Evolutionary conservation across 2,113 vertebrate species (phyloP).

Genomic region (Oreamnos americanus): DNA sequence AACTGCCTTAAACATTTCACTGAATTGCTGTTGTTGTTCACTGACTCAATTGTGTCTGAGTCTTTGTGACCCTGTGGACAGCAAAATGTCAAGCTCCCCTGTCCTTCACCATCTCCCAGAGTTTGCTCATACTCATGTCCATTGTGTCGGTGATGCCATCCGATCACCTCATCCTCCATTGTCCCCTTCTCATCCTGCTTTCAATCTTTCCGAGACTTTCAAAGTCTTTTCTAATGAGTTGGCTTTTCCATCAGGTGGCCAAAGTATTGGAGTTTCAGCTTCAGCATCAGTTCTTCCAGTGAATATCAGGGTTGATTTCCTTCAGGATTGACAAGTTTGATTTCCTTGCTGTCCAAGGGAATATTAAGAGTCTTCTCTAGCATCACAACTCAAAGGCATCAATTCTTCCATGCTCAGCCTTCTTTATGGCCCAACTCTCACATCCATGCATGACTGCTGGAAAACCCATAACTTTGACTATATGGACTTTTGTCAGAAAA

Average conservation of each 20-base stretch:
- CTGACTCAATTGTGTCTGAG: neutral
- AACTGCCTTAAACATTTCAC: neutral
- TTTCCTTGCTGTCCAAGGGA: neutral
- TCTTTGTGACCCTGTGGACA: neutral
- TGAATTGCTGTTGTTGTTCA: neutral
- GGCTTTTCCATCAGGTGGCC: neutral
- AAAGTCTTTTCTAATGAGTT: neutral
- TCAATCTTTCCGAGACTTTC: neutral
- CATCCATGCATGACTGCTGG: neutral
- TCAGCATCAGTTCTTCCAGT: neutral
- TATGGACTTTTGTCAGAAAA: neutral
- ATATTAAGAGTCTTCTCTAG: neutral
- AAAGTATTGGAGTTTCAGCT: neutral
- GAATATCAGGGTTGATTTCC: neutral
- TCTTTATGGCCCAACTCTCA: neutral
- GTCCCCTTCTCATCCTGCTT: neutral
- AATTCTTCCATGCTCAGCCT: neutral
- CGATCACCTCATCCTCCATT: rapidly evolving
- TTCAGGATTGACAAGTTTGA: neutral
- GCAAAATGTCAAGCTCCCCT: neutral
- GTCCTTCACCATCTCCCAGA: neutral
- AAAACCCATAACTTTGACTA: neutral
- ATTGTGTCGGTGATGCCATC: neutral
- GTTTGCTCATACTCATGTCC: neutral
- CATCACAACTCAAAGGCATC: neutral